Evolutionary conservation across 1,140 invertebrate genomes (phyloP).

Genomic region (Ruditapes philippinarum): DNA sequence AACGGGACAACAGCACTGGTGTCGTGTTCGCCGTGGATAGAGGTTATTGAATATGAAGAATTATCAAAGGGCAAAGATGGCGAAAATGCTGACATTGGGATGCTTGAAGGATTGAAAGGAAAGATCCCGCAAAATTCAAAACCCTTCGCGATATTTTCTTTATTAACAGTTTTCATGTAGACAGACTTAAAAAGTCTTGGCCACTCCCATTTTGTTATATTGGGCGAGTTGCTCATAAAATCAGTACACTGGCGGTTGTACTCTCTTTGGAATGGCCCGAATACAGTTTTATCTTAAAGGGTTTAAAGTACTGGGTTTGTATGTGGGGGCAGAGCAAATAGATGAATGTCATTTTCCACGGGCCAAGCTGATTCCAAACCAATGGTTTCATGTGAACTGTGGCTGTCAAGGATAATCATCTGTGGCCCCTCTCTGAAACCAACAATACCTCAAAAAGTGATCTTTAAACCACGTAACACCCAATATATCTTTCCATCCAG

Average conservation of each 20-base stretch:
- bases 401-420: slow-evolving; percentile 64
- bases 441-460: slow-evolving; percentile 69
- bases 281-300: slow-evolving; percentile 26
- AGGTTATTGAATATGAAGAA: background rate
- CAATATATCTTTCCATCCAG: no score
- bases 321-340: slow-evolving; percentile 31
- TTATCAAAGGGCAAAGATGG: no score
- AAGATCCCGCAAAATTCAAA: slow-evolving; percentile 49
- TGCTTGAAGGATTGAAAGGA: slow-evolving; percentile 38
- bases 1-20: no score
- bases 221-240: slow-evolving; percentile 15
- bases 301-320: slow-evolving; percentile 39
- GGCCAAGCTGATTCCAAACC: slow-evolving; percentile 31
- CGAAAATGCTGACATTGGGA: no score
- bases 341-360: slow-evolving; percentile 10
- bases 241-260: no score
- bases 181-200: slow-evolving; percentile 31
- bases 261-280: no score
- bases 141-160: slow-evolving; percentile 41
- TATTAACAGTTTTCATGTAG: slow-evolving; percentile 18
- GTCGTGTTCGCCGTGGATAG: background rate
- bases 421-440: slow-evolving; percentile 65
- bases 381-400: slow-evolving; percentile 65
- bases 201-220: slow-evolving; percentile 40
- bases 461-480: slow-evolving; percentile 69